These are phyloP conservation scores for Pristiophorus japonicus DNA, from an alignment of 2,113 vertebrate species.

Conservation along the genomic window DNA sequence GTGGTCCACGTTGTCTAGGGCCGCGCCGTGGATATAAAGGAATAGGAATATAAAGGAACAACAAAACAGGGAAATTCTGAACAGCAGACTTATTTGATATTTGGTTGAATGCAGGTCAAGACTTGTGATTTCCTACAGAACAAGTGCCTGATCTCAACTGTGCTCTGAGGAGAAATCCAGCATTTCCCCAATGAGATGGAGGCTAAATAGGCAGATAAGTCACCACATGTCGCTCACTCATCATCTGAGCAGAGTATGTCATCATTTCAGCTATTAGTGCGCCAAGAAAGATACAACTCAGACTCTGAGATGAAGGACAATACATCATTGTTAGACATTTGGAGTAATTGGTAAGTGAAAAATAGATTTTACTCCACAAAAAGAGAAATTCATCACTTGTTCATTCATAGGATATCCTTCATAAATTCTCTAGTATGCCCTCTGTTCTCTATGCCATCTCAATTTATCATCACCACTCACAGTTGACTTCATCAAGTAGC, in stretches of 20 bases:
- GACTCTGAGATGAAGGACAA: neutral
- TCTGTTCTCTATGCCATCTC: neutral
- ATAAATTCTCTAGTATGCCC: neutral
- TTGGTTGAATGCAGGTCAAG: neutral
- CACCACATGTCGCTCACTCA: neutral
- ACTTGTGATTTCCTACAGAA: neutral
- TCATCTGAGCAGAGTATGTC: neutral
- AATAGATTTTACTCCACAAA: neutral
- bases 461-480: neutral
- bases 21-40: too few relatives aligned
- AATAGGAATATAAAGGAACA: neutral
- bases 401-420: neutral
- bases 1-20: too few relatives aligned
- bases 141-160: neutral
- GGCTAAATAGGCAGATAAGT: neutral
- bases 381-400: neutral
- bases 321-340: neutral
- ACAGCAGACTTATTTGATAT: neutral
- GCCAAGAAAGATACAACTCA: neutral
- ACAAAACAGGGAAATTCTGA: neutral
- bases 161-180: neutral
- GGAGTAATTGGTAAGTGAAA: neutral
- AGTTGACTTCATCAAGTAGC: neutral
- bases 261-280: neutral
- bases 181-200: too few relatives aligned